phyloP scores from a whole-genome alignment of 2,113 vertebrate species.

The Xenopus borealis region DNA sequence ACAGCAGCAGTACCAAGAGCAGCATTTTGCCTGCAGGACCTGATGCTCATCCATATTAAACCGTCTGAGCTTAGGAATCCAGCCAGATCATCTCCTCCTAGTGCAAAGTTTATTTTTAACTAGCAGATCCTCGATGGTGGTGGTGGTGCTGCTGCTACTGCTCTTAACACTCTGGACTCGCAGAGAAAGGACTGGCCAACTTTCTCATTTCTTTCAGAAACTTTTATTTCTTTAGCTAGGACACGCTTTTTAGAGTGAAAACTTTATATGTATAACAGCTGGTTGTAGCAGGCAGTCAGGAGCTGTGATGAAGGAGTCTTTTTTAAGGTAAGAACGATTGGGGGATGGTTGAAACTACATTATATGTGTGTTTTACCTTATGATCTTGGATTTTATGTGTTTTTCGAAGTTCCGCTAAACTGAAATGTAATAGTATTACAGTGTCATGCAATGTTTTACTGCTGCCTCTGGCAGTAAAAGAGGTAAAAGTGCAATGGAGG shows the following conservation, averaged over 20 bases:
- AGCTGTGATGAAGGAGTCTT: slow-evolving; percentile 61
- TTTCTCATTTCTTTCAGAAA: slow-evolving; percentile 9
- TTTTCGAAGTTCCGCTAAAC: too few relatives aligned
- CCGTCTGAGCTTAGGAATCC: slow-evolving; percentile 87
- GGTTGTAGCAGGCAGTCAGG: slow-evolving; percentile 9
- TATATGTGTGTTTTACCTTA: slow-evolving; percentile 34
- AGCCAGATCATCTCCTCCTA: slow-evolving; percentile 69
- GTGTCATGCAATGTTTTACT: too few relatives aligned
- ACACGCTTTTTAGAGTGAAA: slow-evolving; percentile 31
- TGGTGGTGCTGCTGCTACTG: slow-evolving; percentile 9
- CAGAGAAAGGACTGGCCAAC: slow-evolving; percentile 7
- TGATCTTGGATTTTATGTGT: not conserved
- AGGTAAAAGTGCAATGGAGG: not conserved
- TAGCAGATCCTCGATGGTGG: slow-evolving; percentile 68
- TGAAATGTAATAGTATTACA: too few relatives aligned
- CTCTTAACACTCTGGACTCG: slow-evolving; percentile 2
- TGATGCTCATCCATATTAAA: slow-evolving; percentile 91
- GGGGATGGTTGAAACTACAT: not conserved
- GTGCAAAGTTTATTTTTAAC: slow-evolving; percentile 79
- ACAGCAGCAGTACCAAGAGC: slow-evolving; percentile 61
- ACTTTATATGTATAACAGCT: slow-evolving; percentile 9
- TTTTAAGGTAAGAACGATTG: slow-evolving; percentile 57
- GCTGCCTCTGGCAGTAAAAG: not conserved
- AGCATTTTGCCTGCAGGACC: slow-evolving; percentile 74
- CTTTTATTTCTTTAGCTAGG: slow-evolving; percentile 46